Base-by-base conservation (phyloP, 2,888 invertebrate species). In the Platerodrilus igneus region DNA sequence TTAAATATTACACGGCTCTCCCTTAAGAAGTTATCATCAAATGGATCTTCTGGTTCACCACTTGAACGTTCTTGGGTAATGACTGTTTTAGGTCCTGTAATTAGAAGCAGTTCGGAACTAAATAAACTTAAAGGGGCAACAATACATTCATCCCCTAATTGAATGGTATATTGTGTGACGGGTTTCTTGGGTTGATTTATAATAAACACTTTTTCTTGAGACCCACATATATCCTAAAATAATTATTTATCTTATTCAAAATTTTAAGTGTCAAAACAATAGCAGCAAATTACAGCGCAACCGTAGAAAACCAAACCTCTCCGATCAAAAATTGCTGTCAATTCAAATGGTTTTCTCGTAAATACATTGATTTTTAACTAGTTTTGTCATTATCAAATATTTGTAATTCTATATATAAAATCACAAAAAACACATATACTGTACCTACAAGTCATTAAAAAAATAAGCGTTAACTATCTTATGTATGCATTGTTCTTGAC, bases 31-130 rank as follows among this genome's bases (percentile, higher is more conserved):
- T 88, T 86, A 8, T 90, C 90, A 72, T 95, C 94, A 62, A 91
- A 90, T 2, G 92, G 92, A 69, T 95, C 95, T 66, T 92, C 91
- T 0, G 92, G 83, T 60, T 94, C 92, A 2, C 90, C 83, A 30
- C 74, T 69, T 21, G 74, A 76, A 25, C 78, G 66, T 51, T 76
- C 81, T 58, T 89, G 89, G 7, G 82, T 80, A 53, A 83, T 82
- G 1, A 83, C 80, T 16, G 72, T 70, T 63, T 90, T 87, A 0
- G 70, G 63, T 0, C 89, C 89, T 0, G 92, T 92, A 9, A 93
- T 82, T 57, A 85, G 86, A 13, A 94, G 77, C 38, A 94, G 70
- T 64, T 93, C 93, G 0, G 89, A 90, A 62, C 86, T 83, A 63
- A 95, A 92, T 42, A 93, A 71, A 48, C 90, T 83, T 15, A 95